Base-by-base conservation (phyloP, 2,888 invertebrate species). In the Nephrotoma flavescens region DNA sequence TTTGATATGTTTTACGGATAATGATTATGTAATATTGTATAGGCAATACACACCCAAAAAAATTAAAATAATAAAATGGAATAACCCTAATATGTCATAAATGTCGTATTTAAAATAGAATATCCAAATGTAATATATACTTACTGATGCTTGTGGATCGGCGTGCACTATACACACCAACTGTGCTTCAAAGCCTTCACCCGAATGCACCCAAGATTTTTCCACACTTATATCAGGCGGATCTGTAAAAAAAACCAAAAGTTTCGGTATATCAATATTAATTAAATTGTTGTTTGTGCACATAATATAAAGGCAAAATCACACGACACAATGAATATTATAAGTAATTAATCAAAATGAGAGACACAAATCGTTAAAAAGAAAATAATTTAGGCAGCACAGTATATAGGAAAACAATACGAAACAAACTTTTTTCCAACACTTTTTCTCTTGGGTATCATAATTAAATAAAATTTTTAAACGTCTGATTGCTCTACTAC, bases 161-260 rank as follows among this genome's bases (percentile, higher is more conserved):
- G 95, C 94, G 71, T 94, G 93, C 11, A 95, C 95, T 71, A 94
- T 94, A 89, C 95, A 95, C 42, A 95, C 93, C 47, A 95, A 92
- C 89, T 94, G 94, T 2, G 95, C 95, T 88, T 94, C 92, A 90
- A 94, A 94, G 0, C 95, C 95, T 89, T 95, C 95, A 0, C 95
- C 95, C 0, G 94, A 94, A 90, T 95, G 95, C 86, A 95, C 94
- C 95, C 95, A 95, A 7, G 94, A 94, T 86, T 94, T 92, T 90
- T 95, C 95, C 89, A 95, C 94, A 86, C 94, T 94, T 88, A 95
- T 95, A 90, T 95, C 95, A 4, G 95, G 95, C 0, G 95, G 94
- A 91, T 94, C 95, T 95, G 92, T 0, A 92, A 89, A 87, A n/a
- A 45, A 86, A 88, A 87, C 87, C 87, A 87, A 84, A 42, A 88